A percentile compares a stretch with the other conserved stretches of the same genome.
Conservation (phyloP, 2,113 vertebrate genomes). For the Xerus inauris region DNA sequence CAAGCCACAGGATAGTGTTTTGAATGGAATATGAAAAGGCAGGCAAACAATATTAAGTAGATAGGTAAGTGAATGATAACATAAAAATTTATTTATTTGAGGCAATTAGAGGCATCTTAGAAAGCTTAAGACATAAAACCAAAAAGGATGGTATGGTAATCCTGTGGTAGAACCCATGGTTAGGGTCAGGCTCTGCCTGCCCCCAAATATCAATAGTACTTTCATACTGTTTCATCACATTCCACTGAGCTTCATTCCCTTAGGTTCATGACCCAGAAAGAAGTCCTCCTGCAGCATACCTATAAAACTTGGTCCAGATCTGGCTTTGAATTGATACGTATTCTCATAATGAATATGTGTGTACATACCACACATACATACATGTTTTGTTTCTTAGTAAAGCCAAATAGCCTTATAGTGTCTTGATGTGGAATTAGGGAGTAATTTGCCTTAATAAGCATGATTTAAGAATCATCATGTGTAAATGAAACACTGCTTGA, state of each 20-base stretch:
- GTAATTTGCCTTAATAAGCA: neutral
- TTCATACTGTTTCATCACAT: neutral
- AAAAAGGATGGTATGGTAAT: neutral
- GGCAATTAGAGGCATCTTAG: neutral
- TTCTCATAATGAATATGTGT: neutral
- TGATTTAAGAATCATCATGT: neutral
- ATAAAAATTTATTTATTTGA: neutral
- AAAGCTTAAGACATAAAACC: neutral
- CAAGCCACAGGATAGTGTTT: neutral
- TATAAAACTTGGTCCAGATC: neutral
- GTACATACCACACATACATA: neutral
- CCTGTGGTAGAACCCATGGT: accelerated
- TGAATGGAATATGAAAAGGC: neutral
- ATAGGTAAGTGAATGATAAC: neutral
- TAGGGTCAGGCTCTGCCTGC: accelerated
- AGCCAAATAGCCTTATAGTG: neutral
- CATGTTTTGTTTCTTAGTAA: neutral
- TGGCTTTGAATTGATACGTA: neutral
- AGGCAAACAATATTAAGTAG: neutral
- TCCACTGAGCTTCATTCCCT: neutral
- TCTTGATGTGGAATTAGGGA: neutral
- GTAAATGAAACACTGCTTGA: neutral
- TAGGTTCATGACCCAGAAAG: neutral
- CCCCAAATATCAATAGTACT: neutral
- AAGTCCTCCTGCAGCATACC: neutral